phyloP scores from a whole-genome alignment of 2,113 vertebrate species.

The Myodes glareolus region DNA sequence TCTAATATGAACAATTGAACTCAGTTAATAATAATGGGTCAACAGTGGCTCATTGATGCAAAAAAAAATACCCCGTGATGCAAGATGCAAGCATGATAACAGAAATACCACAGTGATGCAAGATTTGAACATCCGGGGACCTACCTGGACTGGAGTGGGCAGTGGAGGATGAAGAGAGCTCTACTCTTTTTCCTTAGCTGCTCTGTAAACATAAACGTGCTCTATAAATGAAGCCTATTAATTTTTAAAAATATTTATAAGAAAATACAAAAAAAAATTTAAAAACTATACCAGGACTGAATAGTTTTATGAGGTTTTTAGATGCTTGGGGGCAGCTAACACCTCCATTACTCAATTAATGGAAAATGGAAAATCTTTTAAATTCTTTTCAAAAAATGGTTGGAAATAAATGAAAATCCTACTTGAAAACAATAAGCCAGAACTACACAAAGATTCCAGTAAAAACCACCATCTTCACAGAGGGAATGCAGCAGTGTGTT shows the following conservation, averaged over 20 bases:
- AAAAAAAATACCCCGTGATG: not conserved
- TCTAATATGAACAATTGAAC: not conserved
- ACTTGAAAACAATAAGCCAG: not conserved
- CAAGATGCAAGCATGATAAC: not conserved
- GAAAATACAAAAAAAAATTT: not conserved
- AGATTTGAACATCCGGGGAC: not conserved
- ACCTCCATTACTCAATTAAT: not conserved
- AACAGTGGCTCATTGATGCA: not conserved
- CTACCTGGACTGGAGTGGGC: fast-evolving
- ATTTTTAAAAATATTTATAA: not conserved
- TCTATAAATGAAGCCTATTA: not conserved
- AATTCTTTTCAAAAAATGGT: not conserved
- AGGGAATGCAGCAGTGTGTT: not conserved
- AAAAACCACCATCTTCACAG: not conserved
- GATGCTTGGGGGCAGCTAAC: not conserved
- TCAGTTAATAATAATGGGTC: not conserved
- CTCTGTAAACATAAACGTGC: not conserved
- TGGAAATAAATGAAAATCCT: not conserved
- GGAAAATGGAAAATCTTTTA: not conserved
- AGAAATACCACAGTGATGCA: not conserved
- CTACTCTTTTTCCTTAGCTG: not conserved
- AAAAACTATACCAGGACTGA: not conserved
- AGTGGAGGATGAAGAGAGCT: not conserved
- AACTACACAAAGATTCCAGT: not conserved
- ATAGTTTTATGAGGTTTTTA: conserved; percentile 26